These are phyloP conservation scores for Andrena hattorfiana DNA, from an alignment of 2,888 invertebrate genomes.

Conservation along the genomic window DNA sequence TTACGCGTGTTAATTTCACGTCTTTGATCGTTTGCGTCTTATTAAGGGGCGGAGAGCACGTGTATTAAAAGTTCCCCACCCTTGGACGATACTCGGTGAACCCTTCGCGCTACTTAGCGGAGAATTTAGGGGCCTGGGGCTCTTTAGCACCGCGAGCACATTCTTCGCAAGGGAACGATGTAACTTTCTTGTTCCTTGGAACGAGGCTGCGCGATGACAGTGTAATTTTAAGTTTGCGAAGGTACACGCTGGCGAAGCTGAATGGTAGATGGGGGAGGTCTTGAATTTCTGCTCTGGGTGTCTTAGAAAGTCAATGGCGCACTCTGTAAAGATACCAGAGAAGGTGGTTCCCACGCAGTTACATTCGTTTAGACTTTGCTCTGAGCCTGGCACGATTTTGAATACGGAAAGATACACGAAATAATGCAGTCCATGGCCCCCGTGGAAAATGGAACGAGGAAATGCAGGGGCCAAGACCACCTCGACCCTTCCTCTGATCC, in stretches of 20 bases:
- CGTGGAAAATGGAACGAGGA: conserved; percentile 10
- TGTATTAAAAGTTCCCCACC: conserved; percentile 13
- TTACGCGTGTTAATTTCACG: conserved; percentile 34
- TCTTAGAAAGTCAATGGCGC: not conserved
- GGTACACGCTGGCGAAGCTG: not conserved
- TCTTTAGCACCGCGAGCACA: conserved; percentile 10
- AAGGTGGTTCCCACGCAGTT: not conserved
- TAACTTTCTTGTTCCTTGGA: not conserved
- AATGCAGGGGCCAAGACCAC: conserved; percentile 25
- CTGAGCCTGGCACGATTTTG: not conserved
- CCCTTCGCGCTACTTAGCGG: not conserved
- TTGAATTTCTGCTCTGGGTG: not conserved
- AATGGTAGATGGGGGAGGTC: not conserved
- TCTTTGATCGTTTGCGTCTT: conserved; percentile 38
- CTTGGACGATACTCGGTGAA: not conserved
- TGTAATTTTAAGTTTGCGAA: conserved; percentile 2
- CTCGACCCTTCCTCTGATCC: conserved; percentile 39
- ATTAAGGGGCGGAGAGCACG: conserved; percentile 15
- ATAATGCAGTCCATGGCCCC: not conserved
- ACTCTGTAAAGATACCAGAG: not conserved
- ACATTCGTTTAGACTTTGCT: too few relatives aligned
- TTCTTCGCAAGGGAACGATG: conserved; percentile 7
- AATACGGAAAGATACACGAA: not conserved
- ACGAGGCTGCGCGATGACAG: not conserved
- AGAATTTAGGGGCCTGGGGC: conserved; percentile 3